Conservation (phyloP, 2,888 invertebrate genomes). For the Gortyna flavago region DNA sequence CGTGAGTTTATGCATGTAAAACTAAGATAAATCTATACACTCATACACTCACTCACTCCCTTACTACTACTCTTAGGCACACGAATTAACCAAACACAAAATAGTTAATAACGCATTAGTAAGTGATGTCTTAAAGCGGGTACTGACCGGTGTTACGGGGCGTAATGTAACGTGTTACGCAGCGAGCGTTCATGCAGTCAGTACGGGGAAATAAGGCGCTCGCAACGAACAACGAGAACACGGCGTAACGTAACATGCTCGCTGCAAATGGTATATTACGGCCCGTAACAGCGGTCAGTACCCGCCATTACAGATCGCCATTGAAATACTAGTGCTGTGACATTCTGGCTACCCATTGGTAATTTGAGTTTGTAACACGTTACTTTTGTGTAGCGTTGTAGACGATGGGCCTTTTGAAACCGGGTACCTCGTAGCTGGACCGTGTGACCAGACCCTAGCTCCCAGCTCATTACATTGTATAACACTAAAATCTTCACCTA, state of each 20-base stretch:
- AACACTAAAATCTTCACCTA: slow-evolving; percentile 40
- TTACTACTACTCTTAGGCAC: not conserved
- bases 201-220: too few species aligned
- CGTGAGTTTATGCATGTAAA: too few species aligned
- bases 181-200: too few species aligned
- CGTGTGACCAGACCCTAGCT: not conserved
- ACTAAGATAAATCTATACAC: not conserved
- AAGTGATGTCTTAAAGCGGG: not conserved
- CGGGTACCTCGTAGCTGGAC: not conserved
- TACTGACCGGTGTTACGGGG: too few species aligned
- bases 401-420: not conserved
- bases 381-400: not conserved
- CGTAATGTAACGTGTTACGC: too few species aligned
- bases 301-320: not conserved
- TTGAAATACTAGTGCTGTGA: not conserved
- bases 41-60: not conserved
- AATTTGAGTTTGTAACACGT: not conserved
- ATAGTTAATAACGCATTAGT: not conserved
- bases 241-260: too few species aligned
- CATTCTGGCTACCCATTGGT: not conserved
- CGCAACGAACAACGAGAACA: too few species aligned
- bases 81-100: not conserved
- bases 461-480: not conserved
- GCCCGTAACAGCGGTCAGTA: too few species aligned
- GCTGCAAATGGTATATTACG: too few species aligned